phyloP scores from a whole-genome alignment of 2,113 vertebrate genomes.

The Cichladusa arquata region DNA sequence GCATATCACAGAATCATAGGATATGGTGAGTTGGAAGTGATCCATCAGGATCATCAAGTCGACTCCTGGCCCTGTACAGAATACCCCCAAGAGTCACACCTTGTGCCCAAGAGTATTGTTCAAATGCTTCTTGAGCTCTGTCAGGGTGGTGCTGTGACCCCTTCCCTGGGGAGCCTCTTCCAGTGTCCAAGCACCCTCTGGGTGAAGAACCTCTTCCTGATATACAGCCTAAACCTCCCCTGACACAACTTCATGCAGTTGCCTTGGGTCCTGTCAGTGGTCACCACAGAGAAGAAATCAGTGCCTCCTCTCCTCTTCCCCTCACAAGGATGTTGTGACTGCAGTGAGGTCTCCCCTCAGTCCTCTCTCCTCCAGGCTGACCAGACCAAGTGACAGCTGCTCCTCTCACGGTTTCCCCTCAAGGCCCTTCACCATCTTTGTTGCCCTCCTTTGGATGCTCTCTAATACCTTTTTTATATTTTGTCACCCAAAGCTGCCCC shows the following conservation, averaged over 20 bases:
- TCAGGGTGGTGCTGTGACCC: background rate
- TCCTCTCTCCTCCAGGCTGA: background rate
- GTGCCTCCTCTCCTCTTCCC: background rate
- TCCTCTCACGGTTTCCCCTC: accelerated
- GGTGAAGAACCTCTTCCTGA: background rate
- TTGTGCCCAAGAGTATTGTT: background rate
- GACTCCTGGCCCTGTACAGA: background rate
- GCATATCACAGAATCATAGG: background rate
- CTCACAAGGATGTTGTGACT: background rate
- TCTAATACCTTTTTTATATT: too few species aligned
- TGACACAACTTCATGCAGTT: background rate
- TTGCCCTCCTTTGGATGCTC: background rate
- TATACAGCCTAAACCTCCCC: background rate
- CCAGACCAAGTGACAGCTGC: accelerated
- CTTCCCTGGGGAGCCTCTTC: background rate
- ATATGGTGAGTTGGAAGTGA: background rate
- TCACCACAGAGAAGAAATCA: background rate
- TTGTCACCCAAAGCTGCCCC: background rate
- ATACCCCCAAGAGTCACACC: background rate
- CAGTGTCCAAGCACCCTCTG: accelerated
- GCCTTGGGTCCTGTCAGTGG: background rate
- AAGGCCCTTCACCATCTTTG: background rate
- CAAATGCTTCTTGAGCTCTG: background rate
- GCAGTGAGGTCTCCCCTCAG: background rate
- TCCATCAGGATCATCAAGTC: background rate